Evolutionary conservation across 2,113 vertebrate species (phyloP).

Genomic region (Tiliqua scincoides): DNA sequence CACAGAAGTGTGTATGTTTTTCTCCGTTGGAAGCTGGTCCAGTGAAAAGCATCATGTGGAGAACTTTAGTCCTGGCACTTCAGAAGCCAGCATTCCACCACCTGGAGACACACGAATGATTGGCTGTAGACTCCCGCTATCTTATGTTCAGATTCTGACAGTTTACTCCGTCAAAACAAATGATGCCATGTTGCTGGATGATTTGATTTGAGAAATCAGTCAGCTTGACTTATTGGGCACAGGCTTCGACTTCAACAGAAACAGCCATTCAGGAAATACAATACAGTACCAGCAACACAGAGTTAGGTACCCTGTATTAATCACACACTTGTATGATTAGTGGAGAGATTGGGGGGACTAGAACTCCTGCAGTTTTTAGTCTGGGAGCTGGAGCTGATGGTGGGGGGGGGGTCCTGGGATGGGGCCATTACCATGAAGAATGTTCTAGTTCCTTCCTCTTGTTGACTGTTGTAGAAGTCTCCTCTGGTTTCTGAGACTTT

Average conservation of each 20-base stretch:
- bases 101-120: too few species aligned
- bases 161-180: neutral
- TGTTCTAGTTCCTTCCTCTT: neutral
- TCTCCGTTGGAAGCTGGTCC: neutral
- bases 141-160: neutral
- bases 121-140: too few species aligned
- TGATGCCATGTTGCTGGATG: neutral
- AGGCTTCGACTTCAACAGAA: neutral
- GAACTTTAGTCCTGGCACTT: neutral
- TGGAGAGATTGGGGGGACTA: too few species aligned
- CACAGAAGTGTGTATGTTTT: neutral
- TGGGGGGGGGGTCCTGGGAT: too few species aligned
- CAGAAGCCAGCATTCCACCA: neutral
- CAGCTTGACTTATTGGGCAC: neutral
- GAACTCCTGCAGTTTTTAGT: too few species aligned
- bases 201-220: neutral
- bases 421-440: neutral
- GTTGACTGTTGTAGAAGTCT: neutral
- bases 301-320: neutral
- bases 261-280: neutral
- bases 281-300: too few species aligned
- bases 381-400: neutral
- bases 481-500: rapidly evolving
- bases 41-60: neutral
- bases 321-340: neutral